Evolutionary conservation across 2,797 vertebrate genomes (phyloP).

Genomic region (Molossus molossus): DNA sequence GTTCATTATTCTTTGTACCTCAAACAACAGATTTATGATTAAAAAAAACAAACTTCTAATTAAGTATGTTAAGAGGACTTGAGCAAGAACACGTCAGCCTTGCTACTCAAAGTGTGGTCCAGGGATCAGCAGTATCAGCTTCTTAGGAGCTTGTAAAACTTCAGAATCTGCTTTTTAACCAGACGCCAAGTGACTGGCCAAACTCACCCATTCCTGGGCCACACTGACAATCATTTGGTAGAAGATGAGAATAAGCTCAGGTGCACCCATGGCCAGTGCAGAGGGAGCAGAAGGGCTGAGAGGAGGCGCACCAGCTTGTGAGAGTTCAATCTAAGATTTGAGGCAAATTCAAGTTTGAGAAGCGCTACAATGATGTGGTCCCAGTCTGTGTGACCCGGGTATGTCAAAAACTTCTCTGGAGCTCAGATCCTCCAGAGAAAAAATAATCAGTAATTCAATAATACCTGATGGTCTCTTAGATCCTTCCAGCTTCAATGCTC

Average conservation of each 20-base stretch:
- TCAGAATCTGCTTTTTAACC: neutral
- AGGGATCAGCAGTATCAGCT: neutral
- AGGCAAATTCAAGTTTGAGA: neutral
- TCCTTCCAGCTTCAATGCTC: conserved; percentile 21
- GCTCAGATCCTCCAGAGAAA: neutral
- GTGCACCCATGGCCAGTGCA: neutral
- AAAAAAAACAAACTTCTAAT: neutral
- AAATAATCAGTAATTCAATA: neutral
- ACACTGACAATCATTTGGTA: neutral
- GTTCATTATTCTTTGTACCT: neutral
- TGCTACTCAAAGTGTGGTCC: neutral
- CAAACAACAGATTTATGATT: neutral
- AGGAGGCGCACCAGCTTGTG: neutral
- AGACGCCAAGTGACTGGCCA: neutral
- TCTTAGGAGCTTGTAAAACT: neutral
- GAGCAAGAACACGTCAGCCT: neutral
- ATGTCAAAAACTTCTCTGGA: neutral
- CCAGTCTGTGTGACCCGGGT: neutral
- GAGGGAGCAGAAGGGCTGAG: neutral
- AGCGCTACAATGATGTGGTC: neutral
- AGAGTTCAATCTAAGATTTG: neutral
- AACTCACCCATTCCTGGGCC: neutral
- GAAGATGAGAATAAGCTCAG: neutral
- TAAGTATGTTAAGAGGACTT: neutral
- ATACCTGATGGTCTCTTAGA: neutral